Evolutionary conservation across 2,888 invertebrate genomes (phyloP).

Genomic region (Pteria penguin): DNA sequence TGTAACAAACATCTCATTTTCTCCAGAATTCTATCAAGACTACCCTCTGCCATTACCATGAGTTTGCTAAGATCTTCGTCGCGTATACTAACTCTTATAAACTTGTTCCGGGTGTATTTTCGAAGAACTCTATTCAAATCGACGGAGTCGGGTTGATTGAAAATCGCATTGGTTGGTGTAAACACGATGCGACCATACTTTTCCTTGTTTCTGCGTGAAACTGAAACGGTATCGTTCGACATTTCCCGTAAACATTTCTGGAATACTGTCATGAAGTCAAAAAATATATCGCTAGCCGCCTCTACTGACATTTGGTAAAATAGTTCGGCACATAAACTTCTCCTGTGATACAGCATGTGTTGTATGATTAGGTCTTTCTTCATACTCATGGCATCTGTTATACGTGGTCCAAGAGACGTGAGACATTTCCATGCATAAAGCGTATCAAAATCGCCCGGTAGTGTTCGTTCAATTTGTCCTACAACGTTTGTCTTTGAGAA

Average conservation of each 20-base stretch:
- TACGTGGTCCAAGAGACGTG: conserved; percentile 6
- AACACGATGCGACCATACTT: conserved; percentile 3
- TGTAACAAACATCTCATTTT: not conserved
- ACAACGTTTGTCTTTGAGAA: not conserved
- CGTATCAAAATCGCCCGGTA: conserved; percentile 3
- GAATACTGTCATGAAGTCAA: not conserved
- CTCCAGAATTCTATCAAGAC: not conserved
- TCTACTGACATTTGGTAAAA: conserved; percentile 4
- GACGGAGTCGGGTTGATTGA: conserved; percentile 11
- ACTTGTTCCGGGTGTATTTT: conserved; percentile 14
- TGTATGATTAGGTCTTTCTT: not conserved
- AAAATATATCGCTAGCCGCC: conserved; percentile 1
- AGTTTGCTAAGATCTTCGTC: conserved; percentile 25
- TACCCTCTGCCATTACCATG: not conserved
- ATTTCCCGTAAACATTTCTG: not conserved
- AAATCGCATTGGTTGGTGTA: conserved; percentile 15
- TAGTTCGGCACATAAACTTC: not conserved
- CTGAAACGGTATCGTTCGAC: not conserved
- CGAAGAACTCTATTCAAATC: conserved; percentile 24
- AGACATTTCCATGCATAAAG: conserved; percentile 28
- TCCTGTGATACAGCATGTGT: not conserved
- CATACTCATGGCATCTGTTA: conserved; percentile 7
- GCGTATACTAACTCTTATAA: conserved; percentile 17
- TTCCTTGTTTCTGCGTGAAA: not conserved
- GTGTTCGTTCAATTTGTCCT: not conserved